Base-by-base conservation (phyloP, 1,140 invertebrate genomes). In the Muscidifurax raptorellus region DNA sequence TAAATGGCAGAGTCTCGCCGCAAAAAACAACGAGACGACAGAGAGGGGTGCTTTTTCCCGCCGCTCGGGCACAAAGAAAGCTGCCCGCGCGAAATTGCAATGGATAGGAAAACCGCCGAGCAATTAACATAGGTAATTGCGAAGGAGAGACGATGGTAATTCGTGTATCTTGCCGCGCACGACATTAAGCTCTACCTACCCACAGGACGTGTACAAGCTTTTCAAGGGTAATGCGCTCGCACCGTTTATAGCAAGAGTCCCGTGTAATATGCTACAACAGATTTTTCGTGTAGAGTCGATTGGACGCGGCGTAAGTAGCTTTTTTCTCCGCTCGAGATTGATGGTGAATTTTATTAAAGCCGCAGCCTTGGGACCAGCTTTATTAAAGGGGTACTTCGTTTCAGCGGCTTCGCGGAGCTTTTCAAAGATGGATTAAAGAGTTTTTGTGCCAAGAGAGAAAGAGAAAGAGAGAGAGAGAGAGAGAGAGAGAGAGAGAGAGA, bases 51-150 rank as follows among this genome's bases (percentile, higher is more conserved):
- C 44, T 59, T 59, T 59, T 59, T 59, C 52, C 52, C 22, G 52
- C 6, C 52, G 18, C 52, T 18, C 52, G 18, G 18, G 22, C 52
- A 59, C 22, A n/a, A 59, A 59, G 52, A 59, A 59, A 59, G 52
- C 52, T 59, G 10, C 36, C 36, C 36, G 52, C 52, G 22, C 52
- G 52, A 59, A 59, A 59, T 59, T 22, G 52, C 52, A 59, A 59
- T 59, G 84, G 79, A 27, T 66, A 83, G 80, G 76, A 79, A 89
- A 86, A 72, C 71, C 71, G 30, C 87, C 88, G 77, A 85, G 85
- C 87, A 88, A 91, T 90, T 90, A 90, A 90, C 89, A 89, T 87
- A 82, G 87, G 86, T 90, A 90, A 90, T 89, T 90, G 87, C 86
- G 79, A 90, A 85, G n/a, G 88, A 59, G 52, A 18, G 52, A 22